These are phyloP conservation scores for Xylocampa areola DNA, from an alignment of 2,888 invertebrate species.

Conservation along the genomic window DNA sequence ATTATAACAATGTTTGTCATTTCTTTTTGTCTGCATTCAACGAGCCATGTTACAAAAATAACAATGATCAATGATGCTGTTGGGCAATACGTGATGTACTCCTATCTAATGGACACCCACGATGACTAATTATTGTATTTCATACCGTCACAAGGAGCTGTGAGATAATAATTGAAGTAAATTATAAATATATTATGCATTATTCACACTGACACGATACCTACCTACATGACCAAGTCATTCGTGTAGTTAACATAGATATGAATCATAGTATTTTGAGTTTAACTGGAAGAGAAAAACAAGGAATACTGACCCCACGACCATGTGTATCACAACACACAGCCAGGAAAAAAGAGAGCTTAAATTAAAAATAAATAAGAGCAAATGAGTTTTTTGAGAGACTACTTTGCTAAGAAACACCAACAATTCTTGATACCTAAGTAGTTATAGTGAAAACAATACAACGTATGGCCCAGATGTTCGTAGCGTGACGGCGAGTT, in stretches of 20 bases:
- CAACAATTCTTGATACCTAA: slow-evolving; percentile 17
- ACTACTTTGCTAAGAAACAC: slow-evolving; percentile 1
- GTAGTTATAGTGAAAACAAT: slow-evolving; percentile 62
- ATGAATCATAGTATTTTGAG: no score
- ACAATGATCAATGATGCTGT: slow-evolving; percentile 43
- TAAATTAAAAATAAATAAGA: no score
- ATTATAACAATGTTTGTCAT: background rate
- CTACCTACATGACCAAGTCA: no score
- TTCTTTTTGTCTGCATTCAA: slow-evolving; percentile 17
- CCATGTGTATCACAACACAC: no score
- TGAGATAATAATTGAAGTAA: slow-evolving; percentile 3
- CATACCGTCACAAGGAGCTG: slow-evolving; percentile 7
- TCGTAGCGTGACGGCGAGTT: slow-evolving; percentile 73
- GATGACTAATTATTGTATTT: slow-evolving; percentile 16
- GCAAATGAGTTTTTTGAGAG: background rate
- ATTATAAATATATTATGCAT: no score
- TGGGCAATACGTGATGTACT: slow-evolving; percentile 39
- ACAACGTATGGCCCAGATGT: slow-evolving; percentile 72
- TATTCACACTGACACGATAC: no score
- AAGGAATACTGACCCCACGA: no score
- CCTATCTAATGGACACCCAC: slow-evolving; percentile 39
- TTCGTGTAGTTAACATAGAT: no score
- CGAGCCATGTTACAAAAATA: slow-evolving; percentile 35
- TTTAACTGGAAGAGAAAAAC: no score
- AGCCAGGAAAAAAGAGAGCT: no score